Evolutionary conservation across 2,113 vertebrate genomes (phyloP), one percentile per base, ranked within the genome.

Genomic region (Oplegnathus fasciatus): DNA sequence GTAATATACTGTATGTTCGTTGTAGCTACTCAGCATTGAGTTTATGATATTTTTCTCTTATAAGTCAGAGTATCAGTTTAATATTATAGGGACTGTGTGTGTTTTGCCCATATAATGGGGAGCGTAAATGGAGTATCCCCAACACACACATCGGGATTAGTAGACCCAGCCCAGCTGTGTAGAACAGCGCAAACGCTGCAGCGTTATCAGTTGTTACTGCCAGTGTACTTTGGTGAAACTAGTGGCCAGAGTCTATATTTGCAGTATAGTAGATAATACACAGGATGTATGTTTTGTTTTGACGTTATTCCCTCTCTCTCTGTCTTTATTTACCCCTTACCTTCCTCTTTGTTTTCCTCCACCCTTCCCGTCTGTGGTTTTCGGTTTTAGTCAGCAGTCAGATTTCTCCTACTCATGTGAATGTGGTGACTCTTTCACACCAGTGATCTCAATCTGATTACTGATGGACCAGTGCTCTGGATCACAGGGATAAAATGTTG

Each of bases 361-460:
- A 4, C 10, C 50, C 17, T 7, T 7, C 24, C 11, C 26, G 11
- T 15, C 3, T 46, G 52, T 7, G 40, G 40, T 9, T 13, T n/a
- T 14, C 11, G 8, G 17, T 24, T 24, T 4, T 61, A 52, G 22
- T 62, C 60, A 71, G 40, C 48, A 28, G 50, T 78, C 57, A 48
- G n/a, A 32, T 37, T 22, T 58, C 32, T 60, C 64, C 46, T 13
- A 22, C 28, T 64, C 78, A 76, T 65, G 50, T 66, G 70, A 42
- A 57, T 20, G 14, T 15, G 46, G 40, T 24, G 57, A 75, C 28
- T 60, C 70, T 73, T 46, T 80, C 70, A 80, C 54, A 54, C 61
- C 76, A 78, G 40, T 73, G 82, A 58, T 42, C 73, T 75, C 75
- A 42, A 17, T 26, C 26, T 46, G 69, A 67, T 75, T 68, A 75